These are phyloP conservation scores for Sarcophaga variegata DNA, from an alignment of 2,888 invertebrate genomes.

Conservation along the genomic window DNA sequence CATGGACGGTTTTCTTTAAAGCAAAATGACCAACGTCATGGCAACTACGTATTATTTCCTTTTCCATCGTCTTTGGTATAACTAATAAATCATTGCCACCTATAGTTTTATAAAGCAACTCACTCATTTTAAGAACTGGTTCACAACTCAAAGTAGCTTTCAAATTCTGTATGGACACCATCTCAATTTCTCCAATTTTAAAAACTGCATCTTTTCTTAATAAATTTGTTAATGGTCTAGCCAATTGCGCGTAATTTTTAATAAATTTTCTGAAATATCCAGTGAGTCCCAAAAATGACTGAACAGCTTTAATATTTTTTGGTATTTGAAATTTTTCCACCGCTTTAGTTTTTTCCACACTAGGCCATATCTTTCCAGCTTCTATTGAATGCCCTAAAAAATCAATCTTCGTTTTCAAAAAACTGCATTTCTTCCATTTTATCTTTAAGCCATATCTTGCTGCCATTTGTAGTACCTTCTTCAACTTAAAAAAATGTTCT, in stretches of 20 bases:
- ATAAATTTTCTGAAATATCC: conserved; percentile 30
- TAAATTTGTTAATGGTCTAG: neutral
- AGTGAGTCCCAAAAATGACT: conserved; percentile 53
- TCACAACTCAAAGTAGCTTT: conserved; percentile 15
- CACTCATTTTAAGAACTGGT: conserved; percentile 51
- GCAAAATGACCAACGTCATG: conserved; percentile 58
- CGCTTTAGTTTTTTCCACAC: neutral
- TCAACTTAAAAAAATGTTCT: conserved; percentile 9
- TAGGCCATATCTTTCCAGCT: neutral
- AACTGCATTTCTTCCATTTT: conserved; percentile 25
- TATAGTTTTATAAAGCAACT: conserved; percentile 45
- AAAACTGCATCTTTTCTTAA: neutral
- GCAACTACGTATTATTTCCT: conserved; percentile 36
- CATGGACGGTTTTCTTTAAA: conserved; percentile 29
- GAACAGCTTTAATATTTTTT: no score
- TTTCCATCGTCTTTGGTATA: conserved; percentile 54
- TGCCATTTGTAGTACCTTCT: conserved; percentile 30
- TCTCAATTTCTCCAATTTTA: conserved; percentile 39
- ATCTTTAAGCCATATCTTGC: conserved; percentile 31
- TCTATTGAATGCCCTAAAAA: neutral
- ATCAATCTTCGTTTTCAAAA: no score
- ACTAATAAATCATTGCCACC: conserved; percentile 50
- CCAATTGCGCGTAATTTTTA: neutral
- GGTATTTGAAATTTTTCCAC: neutral
- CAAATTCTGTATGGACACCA: conserved; percentile 32